A percentile compares a stretch with the other conserved stretches of the same genome.
Evolutionary conservation across 2,888 invertebrate genomes (phyloP).

Genomic region (Agrypnus murinus): DNA sequence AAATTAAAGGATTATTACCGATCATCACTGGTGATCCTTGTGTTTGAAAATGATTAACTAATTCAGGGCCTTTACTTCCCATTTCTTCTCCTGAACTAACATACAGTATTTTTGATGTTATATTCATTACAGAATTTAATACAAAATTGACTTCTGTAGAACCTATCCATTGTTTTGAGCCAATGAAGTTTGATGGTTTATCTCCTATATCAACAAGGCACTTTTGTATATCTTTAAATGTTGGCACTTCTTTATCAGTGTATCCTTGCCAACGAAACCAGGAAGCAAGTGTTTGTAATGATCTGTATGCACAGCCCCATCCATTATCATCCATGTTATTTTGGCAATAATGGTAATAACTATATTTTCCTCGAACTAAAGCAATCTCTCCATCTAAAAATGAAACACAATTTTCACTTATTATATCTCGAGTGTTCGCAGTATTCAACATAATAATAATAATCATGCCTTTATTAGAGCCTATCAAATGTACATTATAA

Average conservation of each 20-base stretch:
- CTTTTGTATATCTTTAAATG: conserved; percentile 90
- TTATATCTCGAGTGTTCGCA: no score
- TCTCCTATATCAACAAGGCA: conserved; percentile 96
- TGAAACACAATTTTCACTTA: neutral
- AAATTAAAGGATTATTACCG: no score
- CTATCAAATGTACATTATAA: no score
- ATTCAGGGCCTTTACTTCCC: conserved; percentile 83
- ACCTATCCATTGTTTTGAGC: conserved; percentile 97
- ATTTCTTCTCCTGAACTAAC: conserved; percentile 92
- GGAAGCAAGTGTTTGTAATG: conserved; percentile 95
- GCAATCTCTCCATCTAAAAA: conserved; percentile 72
- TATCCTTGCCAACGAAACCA: conserved; percentile 95
- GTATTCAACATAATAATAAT: no score
- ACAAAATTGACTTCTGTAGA: conserved; percentile 97
- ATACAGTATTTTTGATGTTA: conserved; percentile 87
- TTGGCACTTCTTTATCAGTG: conserved; percentile 83
- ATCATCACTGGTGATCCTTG: conserved; percentile 99
- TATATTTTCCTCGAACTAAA: conserved; percentile 88
- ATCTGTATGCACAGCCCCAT: conserved; percentile 99
- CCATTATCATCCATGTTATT: conserved; percentile 89
- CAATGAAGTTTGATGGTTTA: conserved; percentile 89
- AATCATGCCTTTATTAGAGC: no score
- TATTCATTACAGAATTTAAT: conserved; percentile 85
- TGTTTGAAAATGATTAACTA: conserved; percentile 92
- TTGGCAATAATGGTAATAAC: conserved; percentile 98